phyloP scores from a whole-genome alignment of 2,113 vertebrate species.

The Poecilia latipinna region DNA sequence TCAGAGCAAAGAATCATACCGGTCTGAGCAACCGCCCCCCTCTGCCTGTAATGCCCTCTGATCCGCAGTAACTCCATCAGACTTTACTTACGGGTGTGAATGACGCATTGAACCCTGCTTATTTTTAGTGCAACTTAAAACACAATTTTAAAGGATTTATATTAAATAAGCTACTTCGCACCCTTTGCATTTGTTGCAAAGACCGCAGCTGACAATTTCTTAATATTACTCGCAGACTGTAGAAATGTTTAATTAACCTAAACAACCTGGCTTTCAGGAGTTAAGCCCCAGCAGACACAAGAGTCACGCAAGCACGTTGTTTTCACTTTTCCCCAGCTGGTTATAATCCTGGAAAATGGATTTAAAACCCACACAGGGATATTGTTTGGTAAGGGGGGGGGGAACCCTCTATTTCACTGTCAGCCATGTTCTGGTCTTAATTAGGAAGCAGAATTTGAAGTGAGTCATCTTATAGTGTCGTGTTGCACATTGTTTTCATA shows the following conservation, averaged over 20 bases:
- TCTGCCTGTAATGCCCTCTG: not conserved
- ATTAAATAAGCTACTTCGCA: not conserved
- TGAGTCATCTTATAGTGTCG: conserved; percentile 4
- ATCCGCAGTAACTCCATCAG: not conserved
- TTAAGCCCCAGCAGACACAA: conserved; percentile 41
- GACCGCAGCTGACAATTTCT: not conserved
- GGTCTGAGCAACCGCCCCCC: not conserved
- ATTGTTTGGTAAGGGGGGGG: conserved; percentile 48
- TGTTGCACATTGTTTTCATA: not conserved
- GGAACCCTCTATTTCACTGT: conserved; percentile 39
- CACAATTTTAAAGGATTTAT: not conserved
- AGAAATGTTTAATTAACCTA: not conserved
- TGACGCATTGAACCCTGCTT: not conserved
- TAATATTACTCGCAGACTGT: not conserved
- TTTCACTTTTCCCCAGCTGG: conserved; percentile 32
- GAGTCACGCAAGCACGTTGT: conserved; percentile 32
- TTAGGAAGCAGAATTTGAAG: conserved; percentile 17
- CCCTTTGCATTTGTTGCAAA: not conserved
- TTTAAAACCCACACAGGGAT: conserved; percentile 58
- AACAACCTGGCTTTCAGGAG: conserved; percentile 41
- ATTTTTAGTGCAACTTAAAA: not conserved
- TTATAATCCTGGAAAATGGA: conserved; percentile 45
- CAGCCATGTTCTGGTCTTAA: conserved; percentile 16
- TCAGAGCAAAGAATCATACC: too few species aligned
- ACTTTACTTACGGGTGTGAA: not conserved